These are phyloP conservation scores for Gordius sp. DNA, from an alignment of 2,888 invertebrate species.

Conservation along the genomic window DNA sequence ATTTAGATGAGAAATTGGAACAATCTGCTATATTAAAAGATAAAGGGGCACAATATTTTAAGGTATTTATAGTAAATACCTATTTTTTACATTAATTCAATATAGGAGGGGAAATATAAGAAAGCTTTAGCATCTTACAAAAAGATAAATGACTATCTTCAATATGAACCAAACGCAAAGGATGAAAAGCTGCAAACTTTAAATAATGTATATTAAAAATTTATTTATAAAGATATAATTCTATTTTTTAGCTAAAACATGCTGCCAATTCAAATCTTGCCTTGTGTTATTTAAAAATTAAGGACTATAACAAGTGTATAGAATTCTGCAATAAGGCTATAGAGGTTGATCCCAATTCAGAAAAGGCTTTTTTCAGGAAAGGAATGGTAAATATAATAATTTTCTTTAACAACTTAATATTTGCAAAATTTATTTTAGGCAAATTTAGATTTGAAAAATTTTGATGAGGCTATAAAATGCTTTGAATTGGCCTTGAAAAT, in stretches of 20 bases:
- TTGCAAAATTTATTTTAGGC: constrained; percentile 32
- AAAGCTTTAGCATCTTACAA: constrained; percentile 63
- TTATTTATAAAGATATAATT: neutral
- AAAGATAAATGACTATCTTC: constrained; percentile 42
- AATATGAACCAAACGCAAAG: constrained; percentile 32
- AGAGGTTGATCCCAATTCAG: constrained; percentile 44
- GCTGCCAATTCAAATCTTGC: constrained; percentile 54
- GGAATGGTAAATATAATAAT: constrained; percentile 34
- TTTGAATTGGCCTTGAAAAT: constrained; percentile 47
- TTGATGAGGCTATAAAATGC: constrained; percentile 45
- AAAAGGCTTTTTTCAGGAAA: constrained; percentile 60
- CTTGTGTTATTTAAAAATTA: constrained; percentile 47
- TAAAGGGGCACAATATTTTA: constrained; percentile 67
- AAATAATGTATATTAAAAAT: constrained; percentile 1
- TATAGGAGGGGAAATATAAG: constrained; percentile 39
- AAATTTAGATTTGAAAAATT: constrained; percentile 44
- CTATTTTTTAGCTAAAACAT: constrained; percentile 9
- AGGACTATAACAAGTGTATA: constrained; percentile 44
- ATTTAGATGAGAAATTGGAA: constrained; percentile 47
- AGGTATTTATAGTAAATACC: constrained; percentile 30
- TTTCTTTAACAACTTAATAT: neutral
- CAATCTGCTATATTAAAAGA: constrained; percentile 56
- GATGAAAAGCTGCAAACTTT: neutral
- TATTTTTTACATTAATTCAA: constrained; percentile 1
- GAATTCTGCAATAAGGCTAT: constrained; percentile 51